Conservation (phyloP, 2,888 invertebrate genomes). For the Cyclophora punctaria region DNA sequence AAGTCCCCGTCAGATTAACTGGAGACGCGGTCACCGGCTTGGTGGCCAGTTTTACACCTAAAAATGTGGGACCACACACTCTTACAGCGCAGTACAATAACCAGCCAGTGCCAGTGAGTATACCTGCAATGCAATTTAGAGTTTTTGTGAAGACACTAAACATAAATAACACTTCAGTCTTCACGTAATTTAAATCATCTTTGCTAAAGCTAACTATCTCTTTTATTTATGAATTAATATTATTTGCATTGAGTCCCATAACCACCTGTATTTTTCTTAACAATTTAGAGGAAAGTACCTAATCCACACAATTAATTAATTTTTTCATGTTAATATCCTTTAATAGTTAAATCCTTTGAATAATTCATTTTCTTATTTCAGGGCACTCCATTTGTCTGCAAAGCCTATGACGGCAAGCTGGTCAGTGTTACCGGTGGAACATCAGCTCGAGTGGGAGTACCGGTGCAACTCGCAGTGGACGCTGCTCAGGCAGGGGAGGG, state of each 20-base stretch:
- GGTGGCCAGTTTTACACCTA: conserved; percentile 93
- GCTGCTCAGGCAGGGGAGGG: conserved; percentile 98
- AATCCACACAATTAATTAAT: too few relatives aligned
- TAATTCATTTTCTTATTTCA: conserved; percentile 26
- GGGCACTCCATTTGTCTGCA: conserved; percentile 92
- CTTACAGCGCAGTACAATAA: conserved; percentile 94
- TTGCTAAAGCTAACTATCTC: too few relatives aligned
- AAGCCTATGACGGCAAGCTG: conserved; percentile 93
- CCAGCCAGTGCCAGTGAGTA: conserved; percentile 81
- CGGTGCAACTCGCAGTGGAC: conserved; percentile 96
- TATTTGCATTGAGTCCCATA: too few relatives aligned
- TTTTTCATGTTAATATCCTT: background rate
- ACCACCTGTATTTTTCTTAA: too few relatives aligned
- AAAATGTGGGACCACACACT: conserved; percentile 93
- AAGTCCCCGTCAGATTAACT: conserved; percentile 91
- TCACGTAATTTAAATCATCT: too few relatives aligned
- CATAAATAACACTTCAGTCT: too few relatives aligned
- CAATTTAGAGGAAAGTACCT: too few relatives aligned
- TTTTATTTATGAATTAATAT: too few relatives aligned
- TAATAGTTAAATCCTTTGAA: background rate
- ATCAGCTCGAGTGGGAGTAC: conserved; percentile 84
- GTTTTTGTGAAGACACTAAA: too few relatives aligned
- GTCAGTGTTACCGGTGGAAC: conserved; percentile 88
- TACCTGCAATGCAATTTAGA: too few relatives aligned
- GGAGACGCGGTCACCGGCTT: conserved; percentile 92